Evolutionary conservation across 2,113 vertebrate genomes (phyloP).

Genomic region (Prunella himalayana): DNA sequence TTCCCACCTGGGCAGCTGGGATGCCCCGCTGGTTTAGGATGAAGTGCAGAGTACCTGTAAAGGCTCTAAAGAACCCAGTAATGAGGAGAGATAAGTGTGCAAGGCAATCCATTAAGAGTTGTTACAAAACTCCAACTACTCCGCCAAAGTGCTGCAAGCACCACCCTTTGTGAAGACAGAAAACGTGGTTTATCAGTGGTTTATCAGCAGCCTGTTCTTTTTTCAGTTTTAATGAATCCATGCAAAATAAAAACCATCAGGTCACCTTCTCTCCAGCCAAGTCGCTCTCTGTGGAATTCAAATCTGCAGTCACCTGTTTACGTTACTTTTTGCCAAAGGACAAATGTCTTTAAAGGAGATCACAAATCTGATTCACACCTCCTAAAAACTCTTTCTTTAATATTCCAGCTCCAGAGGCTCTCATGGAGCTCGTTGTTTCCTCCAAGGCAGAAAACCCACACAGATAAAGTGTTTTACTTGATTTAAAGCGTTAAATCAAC

Average conservation of each 20-base stretch:
- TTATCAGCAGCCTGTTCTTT: background rate
- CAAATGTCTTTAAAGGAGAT: background rate
- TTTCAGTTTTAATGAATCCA: background rate
- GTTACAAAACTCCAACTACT: background rate
- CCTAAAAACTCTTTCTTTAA: background rate
- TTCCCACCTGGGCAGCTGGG: background rate
- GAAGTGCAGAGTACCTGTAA: background rate
- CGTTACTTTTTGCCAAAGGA: accelerated
- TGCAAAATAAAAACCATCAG: background rate
- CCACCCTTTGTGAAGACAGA: background rate
- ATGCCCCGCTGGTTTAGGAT: background rate
- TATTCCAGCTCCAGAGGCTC: background rate
- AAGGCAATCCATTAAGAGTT: too few relatives aligned
- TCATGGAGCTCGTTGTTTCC: background rate
- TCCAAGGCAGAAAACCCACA: background rate
- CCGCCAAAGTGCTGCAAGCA: background rate
- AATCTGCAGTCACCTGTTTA: background rate
- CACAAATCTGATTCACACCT: background rate
- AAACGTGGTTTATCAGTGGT: background rate
- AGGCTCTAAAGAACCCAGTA: background rate
- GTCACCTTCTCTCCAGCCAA: background rate
- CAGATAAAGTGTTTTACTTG: background rate
- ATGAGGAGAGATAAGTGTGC: background rate
- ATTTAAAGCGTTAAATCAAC: background rate
- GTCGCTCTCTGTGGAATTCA: background rate